Base-by-base conservation (phyloP, 2,113 vertebrate genomes). In the Zonotrichia leucophrys region DNA sequence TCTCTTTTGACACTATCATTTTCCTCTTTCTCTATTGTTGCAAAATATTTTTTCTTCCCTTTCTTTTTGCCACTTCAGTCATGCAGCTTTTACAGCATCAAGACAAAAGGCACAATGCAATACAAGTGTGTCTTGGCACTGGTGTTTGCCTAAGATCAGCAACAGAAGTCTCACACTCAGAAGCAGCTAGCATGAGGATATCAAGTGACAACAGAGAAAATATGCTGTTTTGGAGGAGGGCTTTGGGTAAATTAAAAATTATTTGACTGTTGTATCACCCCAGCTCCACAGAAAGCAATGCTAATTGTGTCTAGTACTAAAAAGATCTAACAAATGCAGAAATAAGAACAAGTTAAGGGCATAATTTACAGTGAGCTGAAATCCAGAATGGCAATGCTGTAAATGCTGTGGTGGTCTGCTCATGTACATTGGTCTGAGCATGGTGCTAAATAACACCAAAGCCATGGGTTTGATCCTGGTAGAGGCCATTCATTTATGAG, bases 381-480 rank as follows among this genome's bases (percentile, higher is more conserved):
- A 88, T 76, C 9, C 24, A 52, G 15, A 56, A 63, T 33, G 19
- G 20, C 22, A 70, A 6, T 25, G 41, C 41, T 87, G 10, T 44
- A 87, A 78, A 82, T 28, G 4, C 10, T 77, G 5, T 37, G 39
- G 9, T 24, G 9, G 7, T 91, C 69, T 89, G 5, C 31, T 53
- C 13, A 22, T 62, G 39, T 50, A 5, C 24, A 28, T 25, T 55
- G 17, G 17, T 68, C 21, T 31, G 25, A 62, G 11, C 20, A 41
- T 35, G 11, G 21, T 41, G n/a, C 20, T 53, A 41, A 67, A 82
- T n/a, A 60, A n/a, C 28, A 12, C 6, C 30, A 53, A 68, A 67
- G 4, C 60, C 0, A 0, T 35, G 9, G 13, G 3, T 47, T 75
- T 52, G 47, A 41, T 41, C 17, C 30, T 0, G 0, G 16, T 25